Base-by-base conservation (phyloP, 2,113 vertebrate genomes). In the Tympanuchus pallidicinctus region DNA sequence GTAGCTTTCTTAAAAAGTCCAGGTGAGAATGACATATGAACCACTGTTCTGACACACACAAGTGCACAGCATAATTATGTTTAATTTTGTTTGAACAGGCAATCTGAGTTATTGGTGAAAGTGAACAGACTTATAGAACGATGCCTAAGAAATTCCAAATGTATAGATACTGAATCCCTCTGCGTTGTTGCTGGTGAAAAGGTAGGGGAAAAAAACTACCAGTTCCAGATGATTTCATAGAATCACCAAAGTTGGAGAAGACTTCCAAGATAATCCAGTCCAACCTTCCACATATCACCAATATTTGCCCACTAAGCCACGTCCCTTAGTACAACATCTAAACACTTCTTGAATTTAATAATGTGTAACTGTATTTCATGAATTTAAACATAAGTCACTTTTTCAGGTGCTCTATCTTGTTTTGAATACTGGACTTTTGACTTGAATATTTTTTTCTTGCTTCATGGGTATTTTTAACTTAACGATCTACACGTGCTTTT, bases 141-240 rank as follows among this genome's bases (percentile, higher is more conserved):
- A 92, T 99, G 99, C 96, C 95, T 99, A 85, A 98, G 99, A 86
- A 99, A 99, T 94, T 99, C 99, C 17, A 99, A 98, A 59, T 99
- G 99, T 91, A 98, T 99, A 60, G 99, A 99, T 93, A 99, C 98
- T 0, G 99, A 99, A 96, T 99, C 99, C 75, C 98, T 99, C 75
- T 99, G 99, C 57, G 98, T 99, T 92, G 98, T 99, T 93, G 99
- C 99, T 80, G 99, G 99, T 94, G 99, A 99, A 97, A 99, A 99
- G 99, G 99, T 99, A 72, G 52, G 95, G 94, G 34, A 75, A 57
- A 61, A 8, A 61, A 61, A 8, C 27, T 78, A 8, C 40, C 20
- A 3, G n/a, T 47, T 63, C n/a, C 8, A 22, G 43, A 27, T 70
- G 43, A 63, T 4, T 28, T 28, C 27, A 16, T 17, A 54, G 15